These are phyloP conservation scores for Mustela lutreola DNA, from an alignment of 2,113 vertebrate genomes.

Conservation along the genomic window DNA sequence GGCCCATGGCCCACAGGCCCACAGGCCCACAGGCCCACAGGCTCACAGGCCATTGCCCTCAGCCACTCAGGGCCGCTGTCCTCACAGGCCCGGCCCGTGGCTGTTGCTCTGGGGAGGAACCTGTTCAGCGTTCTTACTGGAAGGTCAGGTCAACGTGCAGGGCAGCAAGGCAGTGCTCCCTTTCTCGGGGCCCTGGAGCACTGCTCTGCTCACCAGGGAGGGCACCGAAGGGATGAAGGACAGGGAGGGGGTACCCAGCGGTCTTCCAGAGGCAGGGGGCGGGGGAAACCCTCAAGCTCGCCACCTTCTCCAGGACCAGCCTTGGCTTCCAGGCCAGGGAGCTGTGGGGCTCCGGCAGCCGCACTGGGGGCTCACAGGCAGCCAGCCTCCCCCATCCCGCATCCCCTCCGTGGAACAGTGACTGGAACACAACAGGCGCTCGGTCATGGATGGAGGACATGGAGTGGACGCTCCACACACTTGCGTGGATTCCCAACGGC, in stretches of 20 bases:
- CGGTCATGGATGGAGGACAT: neutral
- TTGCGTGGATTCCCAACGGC: fast-evolving
- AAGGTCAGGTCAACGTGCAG: neutral
- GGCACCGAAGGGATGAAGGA: neutral
- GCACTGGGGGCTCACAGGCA: neutral
- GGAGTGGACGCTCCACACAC: fast-evolving
- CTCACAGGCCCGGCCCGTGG: neutral
- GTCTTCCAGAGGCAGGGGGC: neutral
- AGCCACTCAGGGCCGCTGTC: neutral
- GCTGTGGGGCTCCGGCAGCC: neutral
- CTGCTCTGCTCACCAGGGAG: neutral
- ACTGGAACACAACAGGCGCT: neutral
- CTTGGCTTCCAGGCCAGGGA: neutral
- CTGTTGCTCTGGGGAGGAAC: neutral
- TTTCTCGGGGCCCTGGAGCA: fast-evolving
- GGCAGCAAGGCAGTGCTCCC: too few relatives aligned
- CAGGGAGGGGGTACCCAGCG: too few relatives aligned
- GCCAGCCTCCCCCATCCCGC: neutral
- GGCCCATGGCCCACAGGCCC: fast-evolving
- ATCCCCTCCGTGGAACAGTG: fast-evolving
- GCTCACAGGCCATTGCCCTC: neutral
- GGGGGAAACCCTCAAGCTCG: neutral
- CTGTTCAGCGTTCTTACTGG: neutral
- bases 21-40: fast-evolving
- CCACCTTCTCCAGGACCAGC: neutral